Evolutionary conservation across 2,888 invertebrate species (phyloP).

Genomic region (Latrodectus elegans): DNA sequence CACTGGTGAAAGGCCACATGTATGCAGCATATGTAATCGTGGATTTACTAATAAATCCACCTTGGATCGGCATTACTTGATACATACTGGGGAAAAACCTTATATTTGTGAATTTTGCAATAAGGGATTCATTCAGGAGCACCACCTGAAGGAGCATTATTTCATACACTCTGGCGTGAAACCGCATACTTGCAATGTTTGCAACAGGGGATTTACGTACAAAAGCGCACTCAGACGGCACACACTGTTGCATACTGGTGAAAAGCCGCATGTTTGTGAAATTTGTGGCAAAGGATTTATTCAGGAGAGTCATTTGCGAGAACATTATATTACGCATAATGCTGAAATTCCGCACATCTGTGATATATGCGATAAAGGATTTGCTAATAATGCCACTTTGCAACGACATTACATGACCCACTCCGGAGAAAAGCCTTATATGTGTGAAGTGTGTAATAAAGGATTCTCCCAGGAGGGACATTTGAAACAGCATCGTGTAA

Average conservation of each 20-base stretch:
- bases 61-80: slow-evolving; percentile 57
- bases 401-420: slow-evolving; percentile 52
- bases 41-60: slow-evolving; percentile 64
- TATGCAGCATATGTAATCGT: slow-evolving; percentile 49
- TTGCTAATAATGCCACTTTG: slow-evolving; percentile 58
- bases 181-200: slow-evolving; percentile 37
- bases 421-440: slow-evolving; percentile 45
- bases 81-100: slow-evolving; percentile 59
- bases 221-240: slow-evolving; percentile 55
- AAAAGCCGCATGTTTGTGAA: slow-evolving; percentile 60
- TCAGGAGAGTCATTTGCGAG: slow-evolving; percentile 54
- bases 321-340: slow-evolving; percentile 60
- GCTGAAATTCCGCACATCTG: slow-evolving; percentile 57
- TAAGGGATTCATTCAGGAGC: slow-evolving; percentile 63
- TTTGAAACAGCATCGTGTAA: slow-evolving; percentile 47
- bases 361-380: slow-evolving; percentile 59
- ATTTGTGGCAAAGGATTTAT: slow-evolving; percentile 59
- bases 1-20: slow-evolving; percentile 55
- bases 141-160: slow-evolving; percentile 60
- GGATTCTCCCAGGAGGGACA: slow-evolving; percentile 54
- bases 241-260: slow-evolving; percentile 42
- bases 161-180: slow-evolving; percentile 55
- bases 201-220: slow-evolving; percentile 53
- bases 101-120: slow-evolving; percentile 54
- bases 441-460: slow-evolving; percentile 44